Base-by-base conservation (phyloP, 2,888 invertebrate species). In the Drosophila quinaria region DNA sequence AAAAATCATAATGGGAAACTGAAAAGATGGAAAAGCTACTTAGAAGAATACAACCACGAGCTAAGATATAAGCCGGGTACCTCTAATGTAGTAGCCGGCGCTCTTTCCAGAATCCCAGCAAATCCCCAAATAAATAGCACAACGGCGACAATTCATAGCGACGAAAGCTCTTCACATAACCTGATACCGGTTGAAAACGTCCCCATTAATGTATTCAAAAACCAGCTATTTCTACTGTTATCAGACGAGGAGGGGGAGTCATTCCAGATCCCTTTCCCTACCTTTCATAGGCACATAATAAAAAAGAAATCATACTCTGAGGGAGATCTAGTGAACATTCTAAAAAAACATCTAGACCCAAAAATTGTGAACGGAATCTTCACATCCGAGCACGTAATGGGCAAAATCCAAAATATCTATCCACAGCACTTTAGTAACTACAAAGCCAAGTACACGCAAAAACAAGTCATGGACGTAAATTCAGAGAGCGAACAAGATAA, bases 41-140 rank as follows among this genome's bases (percentile, higher is more conserved):
- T 81, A 0, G 75, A 78, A 37, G 74, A 76, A n/a, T 74, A 67
- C 15, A 70, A 74, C 31, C 33, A 68, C 11, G 72, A 75, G 50
- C 35, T 93, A 1, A 71, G 81, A 15, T 93, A 93, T 61, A 81
- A 89, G 4, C 91, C 91, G 29, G 73, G 65, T 8, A 52, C 29
- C 0, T 13, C 69, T 1, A 92, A 93, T 69, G 74, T 85, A 11
- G 22, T 22, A 77, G 77, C 80, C n/a, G 74, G 74, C 41, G 72
- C 75, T 1, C 47, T 76, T 1, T 76, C 78, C 4, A 70, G 64
- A 58, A 52, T 37, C n/a, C 11, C 11, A 11, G 25, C 58, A 54
- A 4, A 11, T 15, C 15, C 41, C 6, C 55, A 70, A 44, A 64
- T 66, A 25, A 66, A 70, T 33, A 52, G 46, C 22, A 51, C 35